Evolutionary conservation across 2,797 vertebrate genomes (phyloP), one percentile per base, ranked within the genome.

Genomic region (Nannoperca australis): DNA sequence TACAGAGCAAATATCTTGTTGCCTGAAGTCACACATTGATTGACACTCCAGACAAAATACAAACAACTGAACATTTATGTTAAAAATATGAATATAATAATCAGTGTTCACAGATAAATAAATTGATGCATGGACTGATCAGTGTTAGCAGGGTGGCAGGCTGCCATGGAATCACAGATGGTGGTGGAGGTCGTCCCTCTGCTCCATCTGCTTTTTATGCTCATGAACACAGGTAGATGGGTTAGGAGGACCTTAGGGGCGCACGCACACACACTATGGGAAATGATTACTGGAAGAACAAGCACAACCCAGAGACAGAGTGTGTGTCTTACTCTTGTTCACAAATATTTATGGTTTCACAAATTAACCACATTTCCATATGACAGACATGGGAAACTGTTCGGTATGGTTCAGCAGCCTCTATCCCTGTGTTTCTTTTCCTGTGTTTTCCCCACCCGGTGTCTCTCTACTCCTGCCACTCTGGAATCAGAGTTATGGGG

Each of bases 111-210:
- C 55, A 40, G 44, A 70, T 32, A 18, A 36, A 70, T 32, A 18
- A 42, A 14, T 42, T 3, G 63, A 38, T n/a, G 24, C 11, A 42
- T 18, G 66, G 20, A 53, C 44, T 24, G 45, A 30, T 54, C 3
- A 10, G 30, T 15, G 32, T 22, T 2, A 18, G 34, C 27, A 1
- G 27, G 3, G 13, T 32, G 79, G 73, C 76, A 4, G 22, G 6
- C 50, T 61, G 80, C 78, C 81, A 76, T 56, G 45, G 68, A 66
- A 24, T 32, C 80, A 81, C 83, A 85, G 83, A 85, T 88, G 86
- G 86, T 5, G 0, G 45, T 50, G 50, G 76, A 74, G 78, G 73
- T 75, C 60, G 8, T 63, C 63, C 32, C 60, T 47, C 58, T 56
- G 64, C 64, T 70, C 61, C 70, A 12, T 65, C 59, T 75, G 81